Base-by-base conservation (phyloP, 2,797 vertebrate species). In the Hemitrygon akajei region DNA sequence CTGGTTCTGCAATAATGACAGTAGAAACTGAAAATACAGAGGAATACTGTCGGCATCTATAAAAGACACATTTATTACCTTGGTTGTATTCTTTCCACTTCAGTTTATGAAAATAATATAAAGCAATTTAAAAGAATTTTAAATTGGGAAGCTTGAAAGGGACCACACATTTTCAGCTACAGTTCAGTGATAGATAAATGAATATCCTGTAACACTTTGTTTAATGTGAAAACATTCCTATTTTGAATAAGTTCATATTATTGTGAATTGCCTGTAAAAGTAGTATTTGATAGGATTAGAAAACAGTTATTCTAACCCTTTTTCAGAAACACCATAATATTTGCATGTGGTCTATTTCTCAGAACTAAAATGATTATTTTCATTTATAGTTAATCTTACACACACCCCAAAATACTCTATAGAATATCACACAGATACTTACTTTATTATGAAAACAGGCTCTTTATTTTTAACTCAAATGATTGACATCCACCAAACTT, bases 181-280 rank as follows among this genome's bases (percentile, higher is more conserved):
- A 27, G 58, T 86, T 60, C 82, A 86, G 86, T 86, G 60, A 82
- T 47, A 86, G 56, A 86, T 60, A 30, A 30, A 25, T 60, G 30
- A 30, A 86, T 86, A 86, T 86, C 58, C 27, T 27, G 60, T 86
- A 60, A 60, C 84, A 86, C 56, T 86, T 84, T 86, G 84, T 86
- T 86, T 86, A 86, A 86, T 86, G 58, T 86, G 56, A 86, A 86
- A 86, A 86, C 60, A 56, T 86, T 86, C 60, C 84, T 56, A 86
- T 27, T 60, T 58, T 86, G 12, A 16, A 86, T 60, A 60, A 63
- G 58, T 40, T n/a, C 56, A 18, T n/a, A n/a, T 86, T 63, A 56
- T 82, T 86, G 56, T 11, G 14, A 14, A 60, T 60, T 30, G 84
- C 6, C 58, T 18, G 9, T 63, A 12, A 71, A 86, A 16, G 30